Conservation (phyloP, 2,888 invertebrate species). For the Thecocarcelia acutangulata region DNA sequence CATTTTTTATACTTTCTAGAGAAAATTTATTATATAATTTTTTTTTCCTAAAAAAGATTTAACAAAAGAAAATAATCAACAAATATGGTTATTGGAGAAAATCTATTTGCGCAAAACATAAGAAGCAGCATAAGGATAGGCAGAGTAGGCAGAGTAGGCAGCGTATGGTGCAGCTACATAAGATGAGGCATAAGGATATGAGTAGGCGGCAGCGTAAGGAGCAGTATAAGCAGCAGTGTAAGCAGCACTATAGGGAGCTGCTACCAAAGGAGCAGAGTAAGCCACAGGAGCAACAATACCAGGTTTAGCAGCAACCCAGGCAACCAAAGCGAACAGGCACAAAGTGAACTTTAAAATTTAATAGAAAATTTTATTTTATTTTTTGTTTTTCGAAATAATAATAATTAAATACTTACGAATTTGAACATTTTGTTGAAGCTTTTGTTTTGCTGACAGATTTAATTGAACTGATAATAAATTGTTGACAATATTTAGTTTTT, state of each 20-base stretch:
- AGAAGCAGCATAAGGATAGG: constrained; percentile 65
- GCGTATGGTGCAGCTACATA: constrained; percentile 65
- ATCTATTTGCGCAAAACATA: constrained; percentile 66
- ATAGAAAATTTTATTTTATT: neutral
- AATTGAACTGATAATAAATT: constrained; percentile 58
- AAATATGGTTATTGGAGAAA: neutral
- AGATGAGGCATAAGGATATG: constrained; percentile 71
- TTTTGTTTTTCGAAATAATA: neutral
- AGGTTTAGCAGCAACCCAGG: constrained; percentile 71
- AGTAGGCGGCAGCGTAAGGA: constrained; percentile 70
- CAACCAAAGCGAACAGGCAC: constrained; percentile 71
- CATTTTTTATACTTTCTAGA: constrained; percentile 1
- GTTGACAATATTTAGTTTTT: constrained; percentile 40
- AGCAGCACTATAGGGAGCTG: constrained; percentile 68
- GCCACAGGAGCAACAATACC: constrained; percentile 71
- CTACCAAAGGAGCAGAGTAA: constrained; percentile 70
- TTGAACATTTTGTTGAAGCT: constrained; percentile 68
- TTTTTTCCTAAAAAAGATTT: constrained; percentile 1
- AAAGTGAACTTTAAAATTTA: constrained; percentile 66
- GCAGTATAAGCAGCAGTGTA: constrained; percentile 71
- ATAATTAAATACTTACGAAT: constrained; percentile 69
- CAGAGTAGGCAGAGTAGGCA: constrained; percentile 61
- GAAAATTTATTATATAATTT: constrained; percentile 9
- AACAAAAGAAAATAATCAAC: constrained; percentile 32
- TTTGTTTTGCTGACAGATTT: constrained; percentile 30